Conservation (phyloP, 1,140 invertebrate species). For the Tribolium castaneum region DNA sequence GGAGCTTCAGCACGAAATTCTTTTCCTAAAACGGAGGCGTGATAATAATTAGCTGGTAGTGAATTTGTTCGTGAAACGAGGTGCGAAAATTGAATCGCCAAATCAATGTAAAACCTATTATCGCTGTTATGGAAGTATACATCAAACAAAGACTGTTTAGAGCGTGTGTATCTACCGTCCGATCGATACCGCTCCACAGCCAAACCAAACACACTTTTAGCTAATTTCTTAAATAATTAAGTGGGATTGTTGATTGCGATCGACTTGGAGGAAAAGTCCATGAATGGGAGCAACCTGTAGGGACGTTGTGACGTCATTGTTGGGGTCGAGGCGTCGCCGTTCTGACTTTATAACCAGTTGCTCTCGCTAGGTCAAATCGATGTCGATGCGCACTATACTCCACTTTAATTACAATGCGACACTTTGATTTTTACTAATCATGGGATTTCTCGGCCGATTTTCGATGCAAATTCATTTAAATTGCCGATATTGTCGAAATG, state of each 20-base stretch:
- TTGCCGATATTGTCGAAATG: not conserved
- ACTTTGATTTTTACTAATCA: not conserved
- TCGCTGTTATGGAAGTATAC: not conserved
- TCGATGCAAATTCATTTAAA: not conserved
- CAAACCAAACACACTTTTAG: not conserved
- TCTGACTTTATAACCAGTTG: constrained; percentile 28
- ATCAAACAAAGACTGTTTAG: not conserved
- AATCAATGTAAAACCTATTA: not conserved
- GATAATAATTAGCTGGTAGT: no score
- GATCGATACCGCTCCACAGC: not conserved
- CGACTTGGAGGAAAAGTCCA: not conserved
- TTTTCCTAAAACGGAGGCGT: not conserved
- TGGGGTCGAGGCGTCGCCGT: constrained; percentile 7
- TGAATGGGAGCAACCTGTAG: constrained; percentile 30
- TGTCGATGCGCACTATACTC: constrained; percentile 11
- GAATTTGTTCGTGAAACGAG: no score
- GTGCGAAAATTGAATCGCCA: not conserved
- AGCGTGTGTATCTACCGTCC: not conserved
- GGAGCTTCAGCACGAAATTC: not conserved
- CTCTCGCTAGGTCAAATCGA: constrained; percentile 30
- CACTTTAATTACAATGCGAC: not conserved
- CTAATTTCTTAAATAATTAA: not conserved
- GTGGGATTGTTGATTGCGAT: not conserved
- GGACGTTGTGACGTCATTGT: constrained; percentile 8
- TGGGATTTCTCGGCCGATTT: not conserved